Evolutionary conservation across 2,888 invertebrate genomes (phyloP).

Genomic region (Tromatobia lineatoria): DNA sequence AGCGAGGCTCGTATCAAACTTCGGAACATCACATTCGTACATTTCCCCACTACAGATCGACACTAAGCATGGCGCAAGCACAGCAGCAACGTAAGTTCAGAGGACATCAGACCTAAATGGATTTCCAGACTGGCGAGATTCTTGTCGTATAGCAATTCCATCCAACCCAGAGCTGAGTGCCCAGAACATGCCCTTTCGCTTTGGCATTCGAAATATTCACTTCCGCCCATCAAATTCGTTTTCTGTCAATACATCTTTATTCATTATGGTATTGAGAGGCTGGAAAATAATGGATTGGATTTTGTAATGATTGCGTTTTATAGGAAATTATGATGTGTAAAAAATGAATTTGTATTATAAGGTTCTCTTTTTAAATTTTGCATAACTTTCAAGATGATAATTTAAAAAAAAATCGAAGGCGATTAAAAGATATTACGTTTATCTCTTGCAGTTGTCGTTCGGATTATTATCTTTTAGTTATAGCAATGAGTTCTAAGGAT

Average conservation of each 20-base stretch:
- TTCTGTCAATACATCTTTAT: neutral
- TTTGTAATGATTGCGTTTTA: no score
- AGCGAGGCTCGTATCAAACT: neutral
- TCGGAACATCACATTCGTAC: conserved; percentile 2
- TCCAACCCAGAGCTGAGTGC: neutral
- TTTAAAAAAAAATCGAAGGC: no score
- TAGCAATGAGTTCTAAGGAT: no score
- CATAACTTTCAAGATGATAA: no score
- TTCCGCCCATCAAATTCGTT: neutral
- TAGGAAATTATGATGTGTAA: no score
- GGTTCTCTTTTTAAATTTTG: no score
- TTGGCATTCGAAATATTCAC: neutral
- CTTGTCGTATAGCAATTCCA: neutral
- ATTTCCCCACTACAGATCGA: neutral
- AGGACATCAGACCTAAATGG: conserved; percentile 4
- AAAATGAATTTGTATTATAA: no score
- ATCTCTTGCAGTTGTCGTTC: no score
- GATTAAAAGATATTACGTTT: no score
- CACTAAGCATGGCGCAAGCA: neutral
- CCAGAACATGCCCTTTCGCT: neutral
- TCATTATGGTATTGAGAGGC: neutral
- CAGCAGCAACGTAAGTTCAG: neutral
- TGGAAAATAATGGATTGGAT: neutral
- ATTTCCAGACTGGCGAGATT: conserved; percentile 17
- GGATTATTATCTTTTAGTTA: no score